Conservation (phyloP, 2,113 vertebrate species). For the Ciconia boyciana region DNA sequence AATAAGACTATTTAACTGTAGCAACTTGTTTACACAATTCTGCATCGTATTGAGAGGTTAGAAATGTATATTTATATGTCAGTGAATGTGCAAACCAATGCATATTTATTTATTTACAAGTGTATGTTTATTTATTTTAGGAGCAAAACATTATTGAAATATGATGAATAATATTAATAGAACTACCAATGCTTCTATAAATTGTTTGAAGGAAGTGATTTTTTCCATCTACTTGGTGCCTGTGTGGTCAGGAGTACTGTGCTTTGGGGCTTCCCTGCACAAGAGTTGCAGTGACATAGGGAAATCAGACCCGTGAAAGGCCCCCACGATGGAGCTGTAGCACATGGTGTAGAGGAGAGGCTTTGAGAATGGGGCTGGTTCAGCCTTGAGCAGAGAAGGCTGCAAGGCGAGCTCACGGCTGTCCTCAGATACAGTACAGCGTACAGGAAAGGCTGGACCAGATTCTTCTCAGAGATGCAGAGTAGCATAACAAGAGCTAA, state of each 20-base stretch:
- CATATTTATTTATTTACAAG: neutral
- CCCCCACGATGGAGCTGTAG: neutral
- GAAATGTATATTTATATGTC: neutral
- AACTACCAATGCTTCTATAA: neutral
- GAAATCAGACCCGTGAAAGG: neutral
- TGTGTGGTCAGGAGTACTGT: neutral
- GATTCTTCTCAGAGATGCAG: neutral
- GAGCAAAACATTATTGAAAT: neutral
- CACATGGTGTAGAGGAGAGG: rapidly evolving
- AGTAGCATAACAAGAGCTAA: neutral
- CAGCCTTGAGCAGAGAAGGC: neutral
- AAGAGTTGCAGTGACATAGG: rapidly evolving
- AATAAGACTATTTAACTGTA: neutral
- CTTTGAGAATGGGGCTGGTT: rapidly evolving
- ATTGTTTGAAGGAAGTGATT: neutral
- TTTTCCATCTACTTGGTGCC: neutral
- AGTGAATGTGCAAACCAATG: neutral
- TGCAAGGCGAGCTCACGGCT: neutral
- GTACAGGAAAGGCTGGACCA: neutral
- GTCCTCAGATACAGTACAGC: neutral
- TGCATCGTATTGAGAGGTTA: neutral
- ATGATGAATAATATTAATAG: neutral
- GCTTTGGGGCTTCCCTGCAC: neutral
- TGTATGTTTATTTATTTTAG: neutral
- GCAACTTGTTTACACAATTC: neutral